Evolutionary conservation across 2,113 vertebrate genomes (phyloP), one percentile per base, ranked within the genome.

Genomic region (Girardinichthys multiradiatus): DNA sequence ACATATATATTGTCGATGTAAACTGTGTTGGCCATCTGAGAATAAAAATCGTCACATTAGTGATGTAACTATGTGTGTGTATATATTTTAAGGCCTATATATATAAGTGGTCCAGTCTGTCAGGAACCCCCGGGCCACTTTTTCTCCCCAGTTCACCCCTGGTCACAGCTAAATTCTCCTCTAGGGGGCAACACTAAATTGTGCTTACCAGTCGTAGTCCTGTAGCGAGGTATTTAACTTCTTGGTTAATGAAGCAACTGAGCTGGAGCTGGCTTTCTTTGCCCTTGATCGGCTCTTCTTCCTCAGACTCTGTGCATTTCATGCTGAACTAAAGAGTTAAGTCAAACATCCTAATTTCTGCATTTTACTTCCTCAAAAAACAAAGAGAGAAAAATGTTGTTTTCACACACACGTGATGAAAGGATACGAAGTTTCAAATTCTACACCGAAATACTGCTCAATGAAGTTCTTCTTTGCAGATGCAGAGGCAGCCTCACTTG

Each of bases 201-300:
- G 60, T 30, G 70, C 97, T 90, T 92, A 99, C 98, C 97, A 98
- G 87, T 87, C 97, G 95, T 26, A 99, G 94, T 80, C 98, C 98
- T 68, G 98, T 99, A 83, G 97, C 97, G 74, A 99, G 95, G 80
- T 99, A 99, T 86, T 99, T 99, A 79, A 99, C 98, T 94, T 99
- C 98, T 86, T 98, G 98, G 93, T 97, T 99, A 90, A 99, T 99
- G 91, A 99, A 99, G 89, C 98, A 99, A 85, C 97, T 99, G 81
- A 99, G 97, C 62, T 99, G 98, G 74, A 99, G 96, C 45, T 96
- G 96, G 87, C 93, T 99, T 80, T 99, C 98, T 79, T 95, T 97
- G 86, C 97, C 97, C 91, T 97, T 98, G 86, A 96, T 95, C 37
- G 97, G 96, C 72, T 98, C 97, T 76, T 99, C 98, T 1, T 98